Evolutionary conservation across 2,113 vertebrate species (phyloP).

Genomic region (Morone saxatilis): DNA sequence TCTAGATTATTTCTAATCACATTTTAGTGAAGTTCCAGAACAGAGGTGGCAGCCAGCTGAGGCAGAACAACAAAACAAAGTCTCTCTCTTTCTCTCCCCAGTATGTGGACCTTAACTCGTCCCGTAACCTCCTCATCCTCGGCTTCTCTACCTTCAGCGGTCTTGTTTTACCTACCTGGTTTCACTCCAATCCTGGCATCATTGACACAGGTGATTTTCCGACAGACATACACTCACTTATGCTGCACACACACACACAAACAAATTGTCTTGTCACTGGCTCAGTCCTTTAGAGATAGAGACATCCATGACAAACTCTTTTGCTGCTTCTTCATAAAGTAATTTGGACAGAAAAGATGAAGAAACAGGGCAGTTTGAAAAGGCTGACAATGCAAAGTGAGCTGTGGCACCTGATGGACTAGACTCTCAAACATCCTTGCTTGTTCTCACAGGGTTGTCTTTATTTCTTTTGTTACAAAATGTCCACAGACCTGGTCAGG

Average conservation of each 20-base stretch:
- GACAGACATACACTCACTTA: neutral
- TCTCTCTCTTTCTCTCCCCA: constrained; percentile 50
- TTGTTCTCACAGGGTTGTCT: too few species aligned
- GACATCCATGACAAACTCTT: too few species aligned
- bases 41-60: constrained; percentile 10
- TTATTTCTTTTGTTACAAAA: too few species aligned
- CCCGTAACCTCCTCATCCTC: constrained; percentile 86
- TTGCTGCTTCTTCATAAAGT: too few species aligned
- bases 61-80: constrained; percentile 23
- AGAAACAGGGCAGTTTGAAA: too few species aligned
- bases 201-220: constrained; percentile 81
- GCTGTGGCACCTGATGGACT: too few species aligned
- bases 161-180: constrained; percentile 85
- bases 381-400: too few species aligned
- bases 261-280: too few species aligned
- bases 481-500: too few species aligned
- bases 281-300: neutral
- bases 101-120: constrained; percentile 87
- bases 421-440: too few species aligned
- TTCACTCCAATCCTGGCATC: constrained; percentile 83
- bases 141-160: constrained; percentile 86
- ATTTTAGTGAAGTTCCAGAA: constrained; percentile 36
- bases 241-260: too few species aligned
- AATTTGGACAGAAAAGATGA: too few species aligned
- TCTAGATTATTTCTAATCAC: constrained; percentile 24